Percentiles rank a stretch among this genome's conserved stretches.
Evolutionary conservation across 2,113 vertebrate species (phyloP).

Genomic region (Dendropsophus ebraccatus): DNA sequence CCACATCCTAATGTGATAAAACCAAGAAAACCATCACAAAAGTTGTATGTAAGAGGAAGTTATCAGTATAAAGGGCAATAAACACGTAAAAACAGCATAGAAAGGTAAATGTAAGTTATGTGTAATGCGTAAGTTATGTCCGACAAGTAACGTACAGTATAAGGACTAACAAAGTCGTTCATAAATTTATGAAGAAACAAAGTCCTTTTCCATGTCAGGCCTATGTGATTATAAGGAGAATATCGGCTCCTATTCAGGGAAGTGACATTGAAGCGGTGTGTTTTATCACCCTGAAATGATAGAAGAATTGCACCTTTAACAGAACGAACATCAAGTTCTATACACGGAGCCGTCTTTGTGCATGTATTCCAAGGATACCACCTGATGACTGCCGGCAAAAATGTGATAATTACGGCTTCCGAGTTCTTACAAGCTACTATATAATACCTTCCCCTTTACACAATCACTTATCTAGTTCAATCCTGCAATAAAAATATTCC

Average conservation of each 20-base stretch:
- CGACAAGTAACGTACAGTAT: no score
- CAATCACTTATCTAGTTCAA: slow-evolving; percentile 3
- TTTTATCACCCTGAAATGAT: slow-evolving; percentile 28
- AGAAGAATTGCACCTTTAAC: neutral
- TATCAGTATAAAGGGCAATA: no score
- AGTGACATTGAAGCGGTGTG: neutral
- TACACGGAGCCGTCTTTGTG: neutral
- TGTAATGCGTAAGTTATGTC: no score
- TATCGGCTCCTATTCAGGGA: neutral
- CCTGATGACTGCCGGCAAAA: neutral
- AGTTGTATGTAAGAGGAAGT: no score
- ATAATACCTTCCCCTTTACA: neutral
- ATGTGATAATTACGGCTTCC: slow-evolving; percentile 5
- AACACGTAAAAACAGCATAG: no score
- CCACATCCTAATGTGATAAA: no score
- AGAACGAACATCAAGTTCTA: slow-evolving; percentile 1
- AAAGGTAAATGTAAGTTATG: no score
- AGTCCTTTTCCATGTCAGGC: neutral
- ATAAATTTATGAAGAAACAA: no score
- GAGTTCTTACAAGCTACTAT: slow-evolving; percentile 31
- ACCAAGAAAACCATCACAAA: no score
- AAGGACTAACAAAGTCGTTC: no score
- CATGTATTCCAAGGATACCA: slow-evolving; percentile 1
- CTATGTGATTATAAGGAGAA: neutral
- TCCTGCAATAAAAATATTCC: neutral